Evolutionary conservation across 2,797 vertebrate genomes (phyloP).

Genomic region (Atherinosoma microstoma): DNA sequence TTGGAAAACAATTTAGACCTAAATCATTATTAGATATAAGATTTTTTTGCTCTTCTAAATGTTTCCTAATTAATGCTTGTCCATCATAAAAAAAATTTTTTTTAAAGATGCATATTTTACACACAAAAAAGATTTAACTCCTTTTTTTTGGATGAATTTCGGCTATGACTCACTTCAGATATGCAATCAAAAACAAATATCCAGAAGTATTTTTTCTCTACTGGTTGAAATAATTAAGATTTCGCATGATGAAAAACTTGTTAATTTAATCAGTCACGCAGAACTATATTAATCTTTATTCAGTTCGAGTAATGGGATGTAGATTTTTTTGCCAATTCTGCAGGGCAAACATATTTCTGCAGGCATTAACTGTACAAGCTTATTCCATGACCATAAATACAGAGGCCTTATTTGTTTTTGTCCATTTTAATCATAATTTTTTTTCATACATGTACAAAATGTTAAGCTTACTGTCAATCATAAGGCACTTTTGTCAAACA

Average conservation of each 20-base stretch:
- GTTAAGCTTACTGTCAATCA: constrained; percentile 28
- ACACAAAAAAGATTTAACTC: neutral
- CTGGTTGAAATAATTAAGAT: constrained; percentile 16
- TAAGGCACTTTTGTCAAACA: constrained; percentile 7
- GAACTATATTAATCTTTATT: neutral
- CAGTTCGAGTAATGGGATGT: neutral
- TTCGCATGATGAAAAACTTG: constrained; percentile 1
- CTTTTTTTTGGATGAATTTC: constrained; percentile 31
- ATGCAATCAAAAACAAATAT: constrained; percentile 45
- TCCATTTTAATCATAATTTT: neutral
- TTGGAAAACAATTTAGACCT: constrained; percentile 23
- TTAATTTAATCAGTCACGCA: too few relatives aligned
- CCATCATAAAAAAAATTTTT: neutral
- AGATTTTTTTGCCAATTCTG: neutral
- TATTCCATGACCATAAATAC: neutral
- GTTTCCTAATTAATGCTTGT: constrained; percentile 4
- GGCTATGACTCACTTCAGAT: constrained; percentile 35
- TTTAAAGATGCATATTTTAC: neutral
- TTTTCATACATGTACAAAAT: constrained; percentile 3
- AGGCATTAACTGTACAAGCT: neutral
- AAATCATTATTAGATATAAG: constrained; percentile 24
- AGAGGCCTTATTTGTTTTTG: neutral
- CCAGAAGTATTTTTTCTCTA: constrained; percentile 14
- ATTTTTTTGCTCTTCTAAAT: neutral
- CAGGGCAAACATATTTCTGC: too few relatives aligned